Percentiles rank a stretch among this genome's conserved stretches.
Evolutionary conservation across 2,797 vertebrate genomes (phyloP).

Genomic region (Mormyrus hasselquistii): DNA sequence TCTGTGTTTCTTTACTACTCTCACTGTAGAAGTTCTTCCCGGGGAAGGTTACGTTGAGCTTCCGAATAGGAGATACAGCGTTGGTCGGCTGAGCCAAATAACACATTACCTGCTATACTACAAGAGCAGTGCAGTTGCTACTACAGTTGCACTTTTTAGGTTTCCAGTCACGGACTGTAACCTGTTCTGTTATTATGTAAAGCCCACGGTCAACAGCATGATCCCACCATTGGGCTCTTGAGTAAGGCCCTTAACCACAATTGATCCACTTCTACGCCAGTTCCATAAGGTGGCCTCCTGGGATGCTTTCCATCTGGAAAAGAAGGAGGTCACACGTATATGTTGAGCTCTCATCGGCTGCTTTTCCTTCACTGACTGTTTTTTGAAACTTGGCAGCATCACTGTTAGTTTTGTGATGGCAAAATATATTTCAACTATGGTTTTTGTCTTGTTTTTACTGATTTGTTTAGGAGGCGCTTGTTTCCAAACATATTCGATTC

Average conservation of each 20-base stretch:
- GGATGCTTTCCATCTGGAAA: neutral
- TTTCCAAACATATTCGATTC: no score
- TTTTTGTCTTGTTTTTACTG: no score
- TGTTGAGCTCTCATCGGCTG: neutral
- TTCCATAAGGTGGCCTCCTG: neutral
- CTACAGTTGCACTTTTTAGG: neutral
- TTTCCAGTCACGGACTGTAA: neutral
- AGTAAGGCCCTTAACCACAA: neutral
- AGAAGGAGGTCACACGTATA: neutral
- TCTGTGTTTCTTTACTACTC: neutral
- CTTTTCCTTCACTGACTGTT: no score
- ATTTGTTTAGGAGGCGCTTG: no score
- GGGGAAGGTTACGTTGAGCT: neutral
- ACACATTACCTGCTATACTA: neutral
- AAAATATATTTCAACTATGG: no score
- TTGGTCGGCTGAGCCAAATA: neutral
- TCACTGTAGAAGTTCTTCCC: neutral
- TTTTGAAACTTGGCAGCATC: no score
- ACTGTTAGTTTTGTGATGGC: no score
- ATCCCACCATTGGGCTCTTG: neutral
- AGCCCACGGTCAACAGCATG: neutral
- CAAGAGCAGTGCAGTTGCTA: neutral
- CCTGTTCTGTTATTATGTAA: no score
- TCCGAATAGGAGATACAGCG: neutral
- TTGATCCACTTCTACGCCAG: neutral